Evolutionary conservation across 2,797 vertebrate genomes (phyloP), one percentile per base, ranked within the genome.

Genomic region (Gymnoscopelus braueri): DNA sequence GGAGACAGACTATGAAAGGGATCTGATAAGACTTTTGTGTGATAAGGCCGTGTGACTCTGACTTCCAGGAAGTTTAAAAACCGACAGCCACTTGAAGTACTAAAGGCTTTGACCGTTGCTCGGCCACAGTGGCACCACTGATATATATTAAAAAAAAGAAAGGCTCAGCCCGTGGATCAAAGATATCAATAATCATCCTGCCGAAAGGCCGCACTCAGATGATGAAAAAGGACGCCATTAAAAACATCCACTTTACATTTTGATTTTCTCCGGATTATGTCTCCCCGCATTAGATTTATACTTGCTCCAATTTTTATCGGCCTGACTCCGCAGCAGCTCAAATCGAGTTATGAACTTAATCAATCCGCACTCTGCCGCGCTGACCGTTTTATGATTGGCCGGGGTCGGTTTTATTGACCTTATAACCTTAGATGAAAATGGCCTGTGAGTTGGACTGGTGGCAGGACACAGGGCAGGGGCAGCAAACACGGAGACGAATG

Each of bases 341-440:
- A 92, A 93, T 92, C 81, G 80, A 91, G 88, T 92, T 92, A 91
- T 85, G 87, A 91, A 92, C 84, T 88, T 91, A 91, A 93, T 93
- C 91, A 92, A 91, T 90, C 83, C 60, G 54, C 60, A 68, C 81
- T 88, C 83, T 71, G 72, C 83, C 15, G 67, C 81, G 83, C 80
- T 88, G 90, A 93, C 86, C 74, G 78, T 83, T 92, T 94, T 93
- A 93, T 92, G 91, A 93, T 91, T 84, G 84, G 82, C 72, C 67
- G 75, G 89, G 92, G 93, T 94, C 87, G 75, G 84, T 88, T 91
- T 92, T 90, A 92, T 93, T 93, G 91, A 94, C 89, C 91, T 61
- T 72, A 82, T 90, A 91, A 91, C 90, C 91, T 86, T 66, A 74
- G 83, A 89, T 85, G 87, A 91, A 90, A 90, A 93, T 81, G 83